Percentiles rank a stretch among this genome's conserved stretches.
phyloP scores from a whole-genome alignment of 37 sponge, comb jelly and placozoan genomes.

The Cliona cf. orientalis region DNA sequence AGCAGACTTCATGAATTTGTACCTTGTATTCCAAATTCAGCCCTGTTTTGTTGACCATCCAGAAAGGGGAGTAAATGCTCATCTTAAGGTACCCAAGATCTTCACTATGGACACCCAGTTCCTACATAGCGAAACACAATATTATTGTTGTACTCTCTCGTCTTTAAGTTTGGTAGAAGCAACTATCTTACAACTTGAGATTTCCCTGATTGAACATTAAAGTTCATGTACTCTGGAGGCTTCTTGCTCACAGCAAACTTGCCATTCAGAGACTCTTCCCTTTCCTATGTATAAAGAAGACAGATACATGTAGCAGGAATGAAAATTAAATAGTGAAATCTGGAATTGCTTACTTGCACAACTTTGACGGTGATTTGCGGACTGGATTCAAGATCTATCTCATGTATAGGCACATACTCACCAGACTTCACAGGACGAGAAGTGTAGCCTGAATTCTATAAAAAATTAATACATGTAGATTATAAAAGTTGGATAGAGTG shows the following conservation, averaged over 20 bases:
- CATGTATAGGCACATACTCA: constrained; percentile 13
- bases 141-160: no score
- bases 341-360: not conserved
- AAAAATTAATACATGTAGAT: no score
- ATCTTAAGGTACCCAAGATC: constrained; percentile 58
- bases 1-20: not conserved
- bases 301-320: not conserved
- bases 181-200: no score
- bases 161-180: no score
- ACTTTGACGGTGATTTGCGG: constrained; percentile 15
- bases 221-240: constrained; percentile 13
- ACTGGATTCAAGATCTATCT: constrained; percentile 24
- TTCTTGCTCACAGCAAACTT: constrained; percentile 30
- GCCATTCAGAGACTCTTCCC: constrained; percentile 16
- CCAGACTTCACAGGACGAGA: constrained; percentile 19
- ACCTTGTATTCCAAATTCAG: constrained; percentile 70
- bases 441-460: constrained; percentile 9
- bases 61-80: constrained; percentile 79
- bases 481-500: not conserved
- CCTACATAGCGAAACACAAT: constrained; percentile 26
- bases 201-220: constrained; percentile 1
- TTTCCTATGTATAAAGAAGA: constrained; percentile 7
- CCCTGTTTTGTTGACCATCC: constrained; percentile 90
- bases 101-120: constrained; percentile 45
- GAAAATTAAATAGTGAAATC: not conserved